Evolutionary conservation across 1,140 invertebrate species (phyloP), one percentile per base, ranked within the genome.

Genomic region (Stegodyphus mimosarum): DNA sequence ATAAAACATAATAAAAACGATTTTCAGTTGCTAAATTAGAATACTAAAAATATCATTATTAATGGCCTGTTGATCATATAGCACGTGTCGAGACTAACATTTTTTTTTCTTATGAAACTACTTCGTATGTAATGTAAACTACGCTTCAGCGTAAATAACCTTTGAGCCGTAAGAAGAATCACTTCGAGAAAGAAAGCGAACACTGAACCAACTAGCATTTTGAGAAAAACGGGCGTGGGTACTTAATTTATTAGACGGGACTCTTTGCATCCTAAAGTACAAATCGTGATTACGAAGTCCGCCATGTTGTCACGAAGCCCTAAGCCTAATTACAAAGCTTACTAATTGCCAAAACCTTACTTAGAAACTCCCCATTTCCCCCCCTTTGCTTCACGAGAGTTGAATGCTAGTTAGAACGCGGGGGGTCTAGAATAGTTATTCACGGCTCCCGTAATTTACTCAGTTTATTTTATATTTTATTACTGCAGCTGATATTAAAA

Each of bases 251-350:
- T 81, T 81, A 72, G 53, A 81, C 51, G 69, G 70, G 60, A 74
- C 69, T 81, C 67, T 78, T 53, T 33, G 78, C 55, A 81, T 72
- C 60, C 71, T 83, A 71, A 80, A 80, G 78, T 80, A 67, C 52
- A 83, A 74, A 55, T 83, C 80, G 80, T 83, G 80, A 83, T 83
- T 53, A 7, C 80, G 52, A 83, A 83, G 80, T 83, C 80, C 80
- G 80, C 80, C 71, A 83, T 73, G 71, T 83, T 83, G 71, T 83
- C 80, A 83, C 80, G 80, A 83, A 49, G 80, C 80, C 55, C 80
- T 83, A 83, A 67, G 80, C 71, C 80, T 83, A 83, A 83, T 83
- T 83, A 83, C 80, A 83, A 83, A 69, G 80, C 70, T 60, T 66
- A 67, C 80, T 83, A 83, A 83, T 83, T 83, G 80, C 80, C 18